Conservation (phyloP, 1,140 invertebrate species). For the Diploscapter pachys region DNA sequence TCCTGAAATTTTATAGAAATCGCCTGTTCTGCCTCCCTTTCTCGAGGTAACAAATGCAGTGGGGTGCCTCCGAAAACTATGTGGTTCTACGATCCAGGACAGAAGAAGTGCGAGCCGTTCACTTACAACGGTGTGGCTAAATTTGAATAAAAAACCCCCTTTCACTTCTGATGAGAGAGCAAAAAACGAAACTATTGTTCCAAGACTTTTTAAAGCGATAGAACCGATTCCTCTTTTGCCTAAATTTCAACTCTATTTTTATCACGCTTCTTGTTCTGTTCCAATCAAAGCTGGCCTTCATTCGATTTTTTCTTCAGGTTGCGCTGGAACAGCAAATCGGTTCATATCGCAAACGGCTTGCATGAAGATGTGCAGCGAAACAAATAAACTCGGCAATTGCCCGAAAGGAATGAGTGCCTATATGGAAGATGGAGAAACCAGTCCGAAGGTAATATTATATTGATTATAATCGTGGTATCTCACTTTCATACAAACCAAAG, state of each 20-base stretch:
- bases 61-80: slow-evolving; percentile 54
- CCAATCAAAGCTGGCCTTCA: no score
- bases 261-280: no score
- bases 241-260: no score
- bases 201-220: no score
- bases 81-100: slow-evolving; percentile 60
- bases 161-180: no score
- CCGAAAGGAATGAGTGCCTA: slow-evolving; percentile 54
- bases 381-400: slow-evolving; percentile 48
- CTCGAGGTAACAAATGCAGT: slow-evolving; percentile 49
- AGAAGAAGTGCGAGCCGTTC: slow-evolving; percentile 59
- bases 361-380: slow-evolving; percentile 42
- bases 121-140: slow-evolving; percentile 56
- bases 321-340: slow-evolving; percentile 54
- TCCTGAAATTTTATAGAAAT: slow-evolving; percentile 37
- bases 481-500: background rate
- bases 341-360: slow-evolving; percentile 44
- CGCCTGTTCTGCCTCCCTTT: slow-evolving; percentile 44
- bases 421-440: slow-evolving; percentile 26
- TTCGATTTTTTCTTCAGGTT: slow-evolving; percentile 37
- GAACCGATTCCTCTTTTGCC: no score
- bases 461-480: background rate
- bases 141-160: background rate
- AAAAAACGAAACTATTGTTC: no score
- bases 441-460: slow-evolving; percentile 17